A percentile compares a stretch with the other conserved stretches of the same genome.
Conservation (phyloP, 2,888 invertebrate species). For the Trimorus sp. region DNA sequence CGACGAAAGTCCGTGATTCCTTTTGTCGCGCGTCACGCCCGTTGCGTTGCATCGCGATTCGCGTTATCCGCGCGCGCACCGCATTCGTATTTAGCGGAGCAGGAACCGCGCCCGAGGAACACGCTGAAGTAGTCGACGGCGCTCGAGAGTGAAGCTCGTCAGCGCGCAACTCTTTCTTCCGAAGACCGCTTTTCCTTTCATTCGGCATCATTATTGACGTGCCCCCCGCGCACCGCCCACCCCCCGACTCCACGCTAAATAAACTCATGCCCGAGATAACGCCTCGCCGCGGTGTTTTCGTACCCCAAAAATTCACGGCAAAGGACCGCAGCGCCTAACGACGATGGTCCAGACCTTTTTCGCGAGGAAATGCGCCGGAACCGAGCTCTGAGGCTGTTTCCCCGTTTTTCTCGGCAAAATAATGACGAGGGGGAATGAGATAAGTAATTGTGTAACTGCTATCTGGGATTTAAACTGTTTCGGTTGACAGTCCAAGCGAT, state of each 20-base stretch:
- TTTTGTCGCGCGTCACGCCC: constrained; percentile 40
- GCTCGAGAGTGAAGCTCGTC: constrained; percentile 54
- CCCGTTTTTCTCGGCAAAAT: no score
- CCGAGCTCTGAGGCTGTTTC: no score
- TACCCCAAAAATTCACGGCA: constrained; percentile 30
- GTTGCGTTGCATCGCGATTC: constrained; percentile 44
- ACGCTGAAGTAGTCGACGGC: constrained; percentile 42
- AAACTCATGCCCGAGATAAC: constrained; percentile 52
- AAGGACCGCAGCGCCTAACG: constrained; percentile 9
- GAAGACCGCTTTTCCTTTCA: constrained; percentile 50
- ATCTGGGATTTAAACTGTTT: no score
- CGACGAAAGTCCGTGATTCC: constrained; percentile 4
- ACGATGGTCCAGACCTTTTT: no score
- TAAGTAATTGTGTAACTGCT: no score
- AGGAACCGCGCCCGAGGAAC: constrained; percentile 40
- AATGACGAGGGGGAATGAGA: no score
- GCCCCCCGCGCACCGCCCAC: not conserved
- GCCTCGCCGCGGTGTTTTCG: constrained; percentile 24
- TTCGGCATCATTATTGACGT: constrained; percentile 52
- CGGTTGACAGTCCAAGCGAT: no score
- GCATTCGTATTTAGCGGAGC: constrained; percentile 64
- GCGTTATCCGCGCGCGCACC: constrained; percentile 44
- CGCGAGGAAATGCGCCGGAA: no score
- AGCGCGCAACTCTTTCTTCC: constrained; percentile 48
- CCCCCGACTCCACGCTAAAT: constrained; percentile 36